phyloP scores from a whole-genome alignment of 2,113 vertebrate species.

The Chelonoidis abingdonii region DNA sequence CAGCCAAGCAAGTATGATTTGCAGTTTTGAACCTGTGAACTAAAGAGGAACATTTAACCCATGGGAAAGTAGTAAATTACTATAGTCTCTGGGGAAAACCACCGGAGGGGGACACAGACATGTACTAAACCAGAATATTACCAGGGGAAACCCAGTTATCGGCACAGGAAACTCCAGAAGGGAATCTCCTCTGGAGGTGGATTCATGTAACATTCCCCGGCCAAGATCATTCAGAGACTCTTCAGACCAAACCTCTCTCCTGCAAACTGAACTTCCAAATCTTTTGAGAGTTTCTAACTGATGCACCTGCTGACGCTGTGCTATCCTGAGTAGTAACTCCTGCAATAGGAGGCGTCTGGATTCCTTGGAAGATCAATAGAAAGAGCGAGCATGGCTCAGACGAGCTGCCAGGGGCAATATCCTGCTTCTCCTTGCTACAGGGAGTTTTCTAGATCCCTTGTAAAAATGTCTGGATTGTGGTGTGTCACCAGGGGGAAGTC shows the following conservation, averaged over 20 bases:
- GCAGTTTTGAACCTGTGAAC: background rate
- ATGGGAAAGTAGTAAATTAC: background rate
- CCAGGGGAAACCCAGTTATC: background rate
- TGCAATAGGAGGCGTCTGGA: background rate
- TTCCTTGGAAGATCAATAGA: background rate
- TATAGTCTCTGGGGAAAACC: background rate
- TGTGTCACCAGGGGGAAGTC: background rate
- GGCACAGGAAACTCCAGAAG: too few relatives aligned
- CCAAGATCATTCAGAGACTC: background rate
- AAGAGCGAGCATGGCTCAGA: background rate
- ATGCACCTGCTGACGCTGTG: background rate
- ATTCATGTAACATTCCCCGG: background rate
- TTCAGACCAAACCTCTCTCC: background rate
- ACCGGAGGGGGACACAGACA: background rate
- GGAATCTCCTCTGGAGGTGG: background rate
- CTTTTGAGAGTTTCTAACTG: background rate
- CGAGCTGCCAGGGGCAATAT: background rate
- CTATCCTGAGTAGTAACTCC: background rate
- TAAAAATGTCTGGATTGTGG: background rate
- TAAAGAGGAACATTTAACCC: background rate
- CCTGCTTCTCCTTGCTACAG: background rate
- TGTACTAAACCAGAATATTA: background rate
- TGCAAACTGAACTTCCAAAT: background rate
- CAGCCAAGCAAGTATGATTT: background rate
- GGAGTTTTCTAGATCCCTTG: background rate